Percentiles rank a stretch among this genome's conserved stretches.
phyloP scores from a whole-genome alignment of 2,113 vertebrate genomes.

The Istiophorus platypterus region DNA sequence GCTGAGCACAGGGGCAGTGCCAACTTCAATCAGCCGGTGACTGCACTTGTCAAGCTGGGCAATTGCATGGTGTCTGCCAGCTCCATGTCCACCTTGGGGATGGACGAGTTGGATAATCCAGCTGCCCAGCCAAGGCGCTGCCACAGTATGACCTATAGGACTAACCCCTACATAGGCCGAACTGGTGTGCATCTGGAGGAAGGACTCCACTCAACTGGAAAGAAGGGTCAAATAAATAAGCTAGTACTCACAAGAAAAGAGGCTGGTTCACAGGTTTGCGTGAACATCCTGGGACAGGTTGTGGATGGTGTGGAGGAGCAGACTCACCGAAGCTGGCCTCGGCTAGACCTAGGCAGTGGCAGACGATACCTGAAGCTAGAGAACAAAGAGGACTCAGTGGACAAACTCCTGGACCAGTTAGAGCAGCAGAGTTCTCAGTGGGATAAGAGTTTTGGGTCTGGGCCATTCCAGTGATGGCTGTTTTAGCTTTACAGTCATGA shows the following conservation, averaged over 20 bases:
- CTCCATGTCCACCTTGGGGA: slow-evolving; percentile 37
- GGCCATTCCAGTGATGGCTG: slow-evolving; percentile 78
- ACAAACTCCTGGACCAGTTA: slow-evolving; percentile 82
- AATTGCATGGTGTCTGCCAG: slow-evolving; percentile 77
- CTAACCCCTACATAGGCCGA: slow-evolving; percentile 55
- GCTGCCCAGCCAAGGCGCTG: slow-evolving; percentile 46
- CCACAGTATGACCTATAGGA: slow-evolving; percentile 82
- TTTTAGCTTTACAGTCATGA: background rate
- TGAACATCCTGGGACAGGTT: slow-evolving; percentile 72
- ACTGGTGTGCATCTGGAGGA: slow-evolving; percentile 11
- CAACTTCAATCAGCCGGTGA: slow-evolving; percentile 50
- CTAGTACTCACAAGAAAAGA: slow-evolving; percentile 13
- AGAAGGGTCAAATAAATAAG: background rate
- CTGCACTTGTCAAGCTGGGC: slow-evolving; percentile 78
- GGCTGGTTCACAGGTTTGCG: slow-evolving; percentile 65
- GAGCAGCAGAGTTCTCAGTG: slow-evolving; percentile 76
- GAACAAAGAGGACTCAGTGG: slow-evolving; percentile 86
- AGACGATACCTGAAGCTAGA: slow-evolving; percentile 89
- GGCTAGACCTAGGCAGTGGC: slow-evolving; percentile 85
- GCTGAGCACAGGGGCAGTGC: slow-evolving; percentile 53
- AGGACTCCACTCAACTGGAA: fast-evolving
- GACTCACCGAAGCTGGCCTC: slow-evolving; percentile 91
- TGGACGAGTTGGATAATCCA: slow-evolving; percentile 16
- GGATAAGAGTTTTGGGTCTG: slow-evolving; percentile 78
- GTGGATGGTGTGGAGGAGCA: slow-evolving; percentile 77